A percentile compares a stretch with the other conserved stretches of the same genome.
Conservation (phyloP, 1,140 invertebrate genomes). For the Marisa cornuarietis region DNA sequence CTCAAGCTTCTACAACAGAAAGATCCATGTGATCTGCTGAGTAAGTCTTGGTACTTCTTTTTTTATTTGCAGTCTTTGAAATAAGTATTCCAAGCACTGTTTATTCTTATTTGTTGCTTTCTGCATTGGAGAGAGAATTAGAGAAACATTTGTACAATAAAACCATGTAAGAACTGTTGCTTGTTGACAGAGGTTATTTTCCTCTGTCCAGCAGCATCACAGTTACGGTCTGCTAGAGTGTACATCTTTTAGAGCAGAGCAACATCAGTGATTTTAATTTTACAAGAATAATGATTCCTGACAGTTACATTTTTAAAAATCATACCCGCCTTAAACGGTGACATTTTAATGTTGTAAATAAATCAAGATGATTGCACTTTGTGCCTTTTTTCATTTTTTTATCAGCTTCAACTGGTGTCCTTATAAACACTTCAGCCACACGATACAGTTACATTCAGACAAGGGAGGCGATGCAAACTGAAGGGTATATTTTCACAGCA, state of each 20-base stretch:
- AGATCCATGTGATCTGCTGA: slow-evolving; percentile 5
- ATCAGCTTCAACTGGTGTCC: background rate
- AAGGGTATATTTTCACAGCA: slow-evolving; percentile 11
- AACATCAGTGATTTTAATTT: too few relatives aligned
- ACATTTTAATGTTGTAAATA: background rate
- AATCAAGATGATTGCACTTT: too few relatives aligned
- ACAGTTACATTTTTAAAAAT: background rate
- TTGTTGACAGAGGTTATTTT: too few relatives aligned
- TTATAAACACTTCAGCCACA: background rate
- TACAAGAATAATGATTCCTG: too few relatives aligned
- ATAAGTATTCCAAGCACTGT: background rate
- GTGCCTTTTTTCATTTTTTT: background rate
- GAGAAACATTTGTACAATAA: too few relatives aligned
- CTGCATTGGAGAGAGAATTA: background rate
- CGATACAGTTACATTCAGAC: background rate
- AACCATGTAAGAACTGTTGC: too few relatives aligned
- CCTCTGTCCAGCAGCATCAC: too few relatives aligned
- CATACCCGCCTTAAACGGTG: background rate
- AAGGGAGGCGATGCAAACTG: background rate
- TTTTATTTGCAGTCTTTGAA: background rate
- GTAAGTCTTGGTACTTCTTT: background rate
- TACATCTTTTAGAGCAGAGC: too few relatives aligned
- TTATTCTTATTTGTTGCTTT: slow-evolving; percentile 3
- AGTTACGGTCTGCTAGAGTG: too few relatives aligned
- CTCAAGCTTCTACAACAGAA: slow-evolving; percentile 30